Evolutionary conservation across 2,113 vertebrate species (phyloP).

Genomic region (Montifringilla adamsi): DNA sequence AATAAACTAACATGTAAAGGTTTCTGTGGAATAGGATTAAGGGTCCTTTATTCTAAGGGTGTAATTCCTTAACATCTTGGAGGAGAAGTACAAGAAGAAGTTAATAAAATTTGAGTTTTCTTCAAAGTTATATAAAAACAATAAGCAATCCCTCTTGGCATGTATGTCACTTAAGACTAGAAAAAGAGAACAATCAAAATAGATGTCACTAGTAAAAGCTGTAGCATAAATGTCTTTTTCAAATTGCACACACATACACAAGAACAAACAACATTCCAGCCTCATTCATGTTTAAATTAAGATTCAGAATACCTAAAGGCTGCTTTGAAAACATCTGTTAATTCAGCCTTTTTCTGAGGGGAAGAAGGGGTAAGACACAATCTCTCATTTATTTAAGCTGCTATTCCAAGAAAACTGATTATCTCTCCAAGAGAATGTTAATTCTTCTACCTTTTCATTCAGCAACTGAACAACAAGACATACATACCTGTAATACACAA

Average conservation of each 20-base stretch:
- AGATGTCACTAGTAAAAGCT: not conserved
- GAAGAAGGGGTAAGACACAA: not conserved
- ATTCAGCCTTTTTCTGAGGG: not conserved
- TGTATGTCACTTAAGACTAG: not conserved
- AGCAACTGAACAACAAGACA: not conserved
- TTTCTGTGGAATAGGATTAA: not conserved
- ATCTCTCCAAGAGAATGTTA: not conserved
- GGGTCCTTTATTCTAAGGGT: not conserved
- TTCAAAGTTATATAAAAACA: not conserved
- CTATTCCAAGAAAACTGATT: not conserved
- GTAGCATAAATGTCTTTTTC: not conserved
- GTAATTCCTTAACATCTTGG: not conserved
- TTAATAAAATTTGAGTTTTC: not conserved
- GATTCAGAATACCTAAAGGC: conserved; percentile 1
- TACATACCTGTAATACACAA: not conserved
- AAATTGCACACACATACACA: not conserved
- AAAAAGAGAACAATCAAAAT: not conserved
- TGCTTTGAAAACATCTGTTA: conserved; percentile 5
- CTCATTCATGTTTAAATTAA: conserved; percentile 33
- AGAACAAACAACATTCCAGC: conserved; percentile 1
- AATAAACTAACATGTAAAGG: not conserved
- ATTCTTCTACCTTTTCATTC: not conserved
- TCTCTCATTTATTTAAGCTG: conserved; percentile 5
- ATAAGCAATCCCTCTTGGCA: not conserved
- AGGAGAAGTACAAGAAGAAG: not conserved